phyloP scores from a whole-genome alignment of 2,113 vertebrate genomes.

The Coturnix japonica region DNA sequence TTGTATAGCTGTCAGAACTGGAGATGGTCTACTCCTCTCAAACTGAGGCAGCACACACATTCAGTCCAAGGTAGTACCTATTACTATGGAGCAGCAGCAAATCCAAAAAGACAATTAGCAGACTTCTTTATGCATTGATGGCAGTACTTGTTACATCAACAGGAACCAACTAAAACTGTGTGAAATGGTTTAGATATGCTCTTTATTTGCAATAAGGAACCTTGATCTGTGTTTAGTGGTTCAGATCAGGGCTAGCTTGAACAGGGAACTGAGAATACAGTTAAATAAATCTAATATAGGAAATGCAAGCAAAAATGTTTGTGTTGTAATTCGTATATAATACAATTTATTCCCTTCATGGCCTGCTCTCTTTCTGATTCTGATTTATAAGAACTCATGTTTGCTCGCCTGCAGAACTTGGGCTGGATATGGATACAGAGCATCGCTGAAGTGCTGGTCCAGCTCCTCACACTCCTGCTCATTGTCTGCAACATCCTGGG shows the following conservation, averaged over 20 bases:
- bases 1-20: not conserved
- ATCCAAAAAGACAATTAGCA: not conserved
- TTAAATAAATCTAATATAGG: not conserved
- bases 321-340: not conserved
- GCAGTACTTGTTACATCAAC: not conserved
- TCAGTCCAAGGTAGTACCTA: not conserved
- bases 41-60: not conserved
- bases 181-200: not conserved
- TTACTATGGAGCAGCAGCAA: not conserved
- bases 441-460: not conserved
- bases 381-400: not conserved
- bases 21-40: not conserved
- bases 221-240: not conserved
- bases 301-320: not conserved
- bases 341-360: not conserved
- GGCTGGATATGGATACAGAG: not conserved
- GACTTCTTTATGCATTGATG: not conserved
- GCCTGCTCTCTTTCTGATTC: not conserved
- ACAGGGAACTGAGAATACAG: not conserved
- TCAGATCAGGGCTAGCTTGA: not conserved
- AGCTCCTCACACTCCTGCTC: not conserved
- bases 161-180: not conserved
- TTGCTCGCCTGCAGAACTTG: not conserved
- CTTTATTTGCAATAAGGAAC: not conserved
- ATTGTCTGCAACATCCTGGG: rapidly evolving